Evolutionary conservation across 2,113 vertebrate genomes (phyloP).

Genomic region (Prunella fulvescens): DNA sequence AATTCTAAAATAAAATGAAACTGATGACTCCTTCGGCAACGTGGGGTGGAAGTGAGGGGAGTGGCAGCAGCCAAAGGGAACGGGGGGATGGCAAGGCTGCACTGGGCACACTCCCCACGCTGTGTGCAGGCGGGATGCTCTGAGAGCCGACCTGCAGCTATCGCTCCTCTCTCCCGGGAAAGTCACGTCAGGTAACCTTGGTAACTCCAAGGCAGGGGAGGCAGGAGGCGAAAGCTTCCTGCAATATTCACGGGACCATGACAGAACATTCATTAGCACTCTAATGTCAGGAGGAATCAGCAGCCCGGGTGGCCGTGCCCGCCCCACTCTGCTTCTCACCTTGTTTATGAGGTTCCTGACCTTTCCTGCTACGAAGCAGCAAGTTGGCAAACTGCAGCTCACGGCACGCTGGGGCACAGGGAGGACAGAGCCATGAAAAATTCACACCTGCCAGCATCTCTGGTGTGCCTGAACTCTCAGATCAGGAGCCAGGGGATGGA

Average conservation of each 20-base stretch:
- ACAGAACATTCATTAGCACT: slow-evolving; percentile 63
- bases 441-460: neutral
- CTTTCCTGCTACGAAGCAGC: slow-evolving; percentile 23
- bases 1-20: neutral
- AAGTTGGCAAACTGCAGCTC: slow-evolving; percentile 16
- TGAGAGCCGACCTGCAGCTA: neutral
- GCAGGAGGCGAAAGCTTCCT: slow-evolving; percentile 22
- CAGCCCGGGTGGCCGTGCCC: neutral
- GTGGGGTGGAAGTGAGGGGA: neutral
- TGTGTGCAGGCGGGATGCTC: neutral
- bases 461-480: fast-evolving
- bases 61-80: neutral
- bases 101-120: neutral
- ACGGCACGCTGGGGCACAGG: fast-evolving
- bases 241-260: slow-evolving; percentile 62
- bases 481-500: neutral
- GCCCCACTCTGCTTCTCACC: slow-evolving; percentile 32
- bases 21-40: neutral
- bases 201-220: slow-evolving; percentile 44
- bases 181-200: slow-evolving; percentile 64
- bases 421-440: neutral
- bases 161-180: slow-evolving; percentile 3
- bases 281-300: slow-evolving; percentile 51
- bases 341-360: slow-evolving; percentile 60
- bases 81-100: fast-evolving